Base-by-base conservation (phyloP, 2,888 invertebrate species). In the Scaptomyza reducta region DNA sequence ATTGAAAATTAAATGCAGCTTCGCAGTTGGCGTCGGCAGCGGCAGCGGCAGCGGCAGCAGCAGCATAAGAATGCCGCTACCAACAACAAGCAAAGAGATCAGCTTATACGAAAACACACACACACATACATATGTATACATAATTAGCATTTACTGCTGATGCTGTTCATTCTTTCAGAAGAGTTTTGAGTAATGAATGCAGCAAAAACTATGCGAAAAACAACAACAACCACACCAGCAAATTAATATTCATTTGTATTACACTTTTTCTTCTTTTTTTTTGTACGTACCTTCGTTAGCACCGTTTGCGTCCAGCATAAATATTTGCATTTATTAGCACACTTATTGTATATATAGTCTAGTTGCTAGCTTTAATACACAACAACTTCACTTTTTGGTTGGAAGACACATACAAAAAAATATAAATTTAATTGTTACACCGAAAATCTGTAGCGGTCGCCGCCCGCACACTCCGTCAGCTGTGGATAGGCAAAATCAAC, bases 301-400 rank as follows among this genome's bases (percentile, higher is more conserved):
- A 33, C 38, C 33, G 14, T 42, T 50, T 22, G 41, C 6, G 42
- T 14, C 41, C 11, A 44, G 13, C 29, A 46, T 54, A 27, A 13
- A 38, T 59, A 60, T 57, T 54, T 51, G 16, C 62, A 63, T 63
- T 60, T 49, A 69, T 40, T 46, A 47, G 22, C 31, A 7, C 33
- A 61, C 22, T 61, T 46, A 35, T 58, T 55, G 22, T 33, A 7
- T 7, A 2, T 38, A 35, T 11, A 22, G 45, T 1, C 10, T 56
- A 47, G 22, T 51, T 55, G 49, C 45, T 70, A 74, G 70, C 70
- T 78, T 79, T 65, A 64, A 79, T 69, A 58, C 64, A 75, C 55
- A 74, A 63, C 10, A 73, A 64, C 14, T 59, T 42, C 38, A 57
- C 27, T 58, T 74, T 56, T 53, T 68, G 67, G 41, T 56, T 55